A percentile compares a stretch with the other conserved stretches of the same genome.
phyloP scores from a whole-genome alignment of 2,888 invertebrate species.

The Formica aserva region DNA sequence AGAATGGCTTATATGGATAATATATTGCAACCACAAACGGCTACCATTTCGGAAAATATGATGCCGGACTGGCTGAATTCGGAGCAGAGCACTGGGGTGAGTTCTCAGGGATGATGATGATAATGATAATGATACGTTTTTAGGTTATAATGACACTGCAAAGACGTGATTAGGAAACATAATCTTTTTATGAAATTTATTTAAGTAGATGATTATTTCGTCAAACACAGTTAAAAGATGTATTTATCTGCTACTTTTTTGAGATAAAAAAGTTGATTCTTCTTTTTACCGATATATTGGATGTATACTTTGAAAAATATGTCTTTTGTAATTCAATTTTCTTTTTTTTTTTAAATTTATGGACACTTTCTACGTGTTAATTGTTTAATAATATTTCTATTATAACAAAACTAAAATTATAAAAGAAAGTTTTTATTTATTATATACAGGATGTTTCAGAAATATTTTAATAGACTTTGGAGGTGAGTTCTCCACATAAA shows the following conservation, averaged over 20 bases:
- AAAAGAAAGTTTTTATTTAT: neutral
- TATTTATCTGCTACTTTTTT: neutral
- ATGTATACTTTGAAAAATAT: conserved; percentile 22
- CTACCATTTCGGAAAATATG: conserved; percentile 65
- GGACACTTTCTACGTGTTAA: neutral
- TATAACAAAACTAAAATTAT: neutral
- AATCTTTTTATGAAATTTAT: conserved; percentile 29
- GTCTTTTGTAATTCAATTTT: neutral
- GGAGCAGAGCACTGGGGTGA: conserved; percentile 93
- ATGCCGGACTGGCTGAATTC: conserved; percentile 90
- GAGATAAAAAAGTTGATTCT: neutral
- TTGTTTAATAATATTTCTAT: neutral
- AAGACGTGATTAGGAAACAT: conserved; percentile 66
- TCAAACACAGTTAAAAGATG: neutral
- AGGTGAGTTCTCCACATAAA: no score
- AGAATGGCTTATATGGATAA: conserved; percentile 69
- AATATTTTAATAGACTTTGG: no score
- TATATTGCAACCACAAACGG: conserved; percentile 58
- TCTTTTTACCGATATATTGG: neutral
- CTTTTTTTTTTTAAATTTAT: neutral
- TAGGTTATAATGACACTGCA: conserved; percentile 85
- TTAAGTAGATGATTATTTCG: neutral
- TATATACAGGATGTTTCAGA: no score
- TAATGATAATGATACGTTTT: conserved; percentile 12
- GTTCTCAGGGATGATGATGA: conserved; percentile 78